A percentile compares a stretch with the other conserved stretches of the same genome.
Conservation (phyloP, 2,113 vertebrate species). For the Sialia sialis region DNA sequence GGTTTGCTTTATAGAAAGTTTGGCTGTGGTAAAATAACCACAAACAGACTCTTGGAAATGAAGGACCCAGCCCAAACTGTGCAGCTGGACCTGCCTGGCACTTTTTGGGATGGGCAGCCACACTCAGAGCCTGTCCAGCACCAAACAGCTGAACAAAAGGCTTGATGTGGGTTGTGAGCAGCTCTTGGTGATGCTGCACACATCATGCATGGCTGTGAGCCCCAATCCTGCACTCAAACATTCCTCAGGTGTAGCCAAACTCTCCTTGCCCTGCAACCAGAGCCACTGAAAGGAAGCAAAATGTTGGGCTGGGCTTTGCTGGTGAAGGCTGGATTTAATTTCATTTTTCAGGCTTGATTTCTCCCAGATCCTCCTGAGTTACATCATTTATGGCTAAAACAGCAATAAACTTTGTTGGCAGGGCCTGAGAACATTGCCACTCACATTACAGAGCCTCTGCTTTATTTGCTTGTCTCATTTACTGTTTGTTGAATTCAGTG, state of each 20-base stretch:
- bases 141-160: neutral
- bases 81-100: neutral
- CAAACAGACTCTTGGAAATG: neutral
- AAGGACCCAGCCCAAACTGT: neutral
- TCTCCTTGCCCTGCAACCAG: neutral
- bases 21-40: neutral
- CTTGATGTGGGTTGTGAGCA: neutral
- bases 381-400: neutral
- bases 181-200: neutral
- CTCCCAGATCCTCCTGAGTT: neutral
- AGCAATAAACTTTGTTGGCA: neutral
- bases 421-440: neutral
- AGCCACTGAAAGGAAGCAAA: neutral
- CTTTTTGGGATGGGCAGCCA: neutral
- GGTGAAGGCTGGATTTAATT: neutral
- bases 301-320: rapidly evolving
- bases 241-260: neutral
- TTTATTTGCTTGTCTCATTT: neutral
- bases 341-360: neutral
- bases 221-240: neutral
- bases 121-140: neutral
- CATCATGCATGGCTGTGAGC: neutral
- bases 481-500: neutral
- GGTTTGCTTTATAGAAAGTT: neutral
- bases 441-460: neutral